Conservation (phyloP, 2,113 vertebrate species). For the Peromyscus polionotus region DNA sequence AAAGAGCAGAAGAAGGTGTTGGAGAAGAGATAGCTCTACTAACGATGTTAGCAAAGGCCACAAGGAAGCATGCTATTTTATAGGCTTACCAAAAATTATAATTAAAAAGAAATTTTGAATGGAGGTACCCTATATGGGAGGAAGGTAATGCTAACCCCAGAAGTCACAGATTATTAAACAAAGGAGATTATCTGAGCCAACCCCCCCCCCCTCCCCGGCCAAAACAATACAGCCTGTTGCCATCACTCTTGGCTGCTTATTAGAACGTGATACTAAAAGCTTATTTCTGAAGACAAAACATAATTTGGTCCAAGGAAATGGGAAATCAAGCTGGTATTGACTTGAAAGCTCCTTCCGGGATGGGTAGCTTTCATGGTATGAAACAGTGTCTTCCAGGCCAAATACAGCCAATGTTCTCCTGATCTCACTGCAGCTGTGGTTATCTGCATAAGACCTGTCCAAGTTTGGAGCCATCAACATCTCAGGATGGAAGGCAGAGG, state of each 20-base stretch:
- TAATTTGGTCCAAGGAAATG: not conserved
- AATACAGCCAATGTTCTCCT: not conserved
- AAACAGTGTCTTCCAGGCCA: not conserved
- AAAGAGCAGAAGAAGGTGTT: not conserved
- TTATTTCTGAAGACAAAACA: not conserved
- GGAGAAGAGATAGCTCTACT: not conserved
- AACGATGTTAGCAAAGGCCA: not conserved
- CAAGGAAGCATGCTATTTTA: not conserved
- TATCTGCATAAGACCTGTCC: not conserved
- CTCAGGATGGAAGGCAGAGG: not conserved
- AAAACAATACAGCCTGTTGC: not conserved
- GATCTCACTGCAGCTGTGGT: not conserved
- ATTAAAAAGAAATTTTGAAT: not conserved
- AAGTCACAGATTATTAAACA: not conserved
- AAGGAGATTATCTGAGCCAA: not conserved
- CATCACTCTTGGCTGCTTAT: not conserved
- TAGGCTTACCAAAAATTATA: not conserved
- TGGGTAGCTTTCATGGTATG: not conserved
- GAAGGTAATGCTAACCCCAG: not conserved
- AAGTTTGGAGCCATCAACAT: not conserved
- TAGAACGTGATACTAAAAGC: not conserved
- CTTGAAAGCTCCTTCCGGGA: not conserved
- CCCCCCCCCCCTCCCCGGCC: not conserved
- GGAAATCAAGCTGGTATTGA: not conserved
- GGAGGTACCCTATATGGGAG: too few relatives aligned